Evolutionary conservation across 2,113 vertebrate species (phyloP).

Genomic region (Trachemys scripta): DNA sequence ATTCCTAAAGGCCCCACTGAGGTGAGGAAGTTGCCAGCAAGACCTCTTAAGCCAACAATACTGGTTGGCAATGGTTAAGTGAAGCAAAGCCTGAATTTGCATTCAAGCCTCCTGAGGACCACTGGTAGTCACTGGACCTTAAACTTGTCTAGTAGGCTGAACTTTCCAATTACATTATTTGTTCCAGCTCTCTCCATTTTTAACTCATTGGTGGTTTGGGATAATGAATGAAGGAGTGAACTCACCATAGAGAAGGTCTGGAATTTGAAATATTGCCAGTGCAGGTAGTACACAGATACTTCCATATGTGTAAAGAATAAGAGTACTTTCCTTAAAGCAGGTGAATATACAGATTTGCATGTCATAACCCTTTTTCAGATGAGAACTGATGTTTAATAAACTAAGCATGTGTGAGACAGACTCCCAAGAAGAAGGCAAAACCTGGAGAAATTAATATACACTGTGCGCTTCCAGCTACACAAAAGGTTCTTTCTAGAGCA

Average conservation of each 20-base stretch:
- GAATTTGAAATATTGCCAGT: not conserved
- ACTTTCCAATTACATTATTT: not conserved
- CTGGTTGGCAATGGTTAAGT: fast-evolving
- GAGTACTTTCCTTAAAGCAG: not conserved
- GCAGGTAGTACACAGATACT: not conserved
- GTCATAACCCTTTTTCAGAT: not conserved
- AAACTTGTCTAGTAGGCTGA: not conserved
- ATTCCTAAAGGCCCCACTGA: not conserved
- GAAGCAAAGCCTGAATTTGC: not conserved
- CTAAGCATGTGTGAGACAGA: not conserved
- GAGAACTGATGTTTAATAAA: not conserved
- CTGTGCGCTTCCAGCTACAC: not conserved
- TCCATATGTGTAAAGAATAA: not conserved
- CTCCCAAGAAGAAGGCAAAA: not conserved
- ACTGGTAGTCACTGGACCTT: not conserved
- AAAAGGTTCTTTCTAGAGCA: not conserved
- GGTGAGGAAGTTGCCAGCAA: not conserved
- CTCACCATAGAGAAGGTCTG: not conserved
- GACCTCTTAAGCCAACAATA: not conserved
- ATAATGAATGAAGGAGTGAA: not conserved
- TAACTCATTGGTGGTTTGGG: not conserved
- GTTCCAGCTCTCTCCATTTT: not conserved
- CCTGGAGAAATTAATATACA: not conserved
- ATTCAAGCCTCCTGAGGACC: not conserved
- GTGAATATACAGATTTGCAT: not conserved